Base-by-base conservation (phyloP, 2,888 invertebrate species). In the Cephalotes varians region DNA sequence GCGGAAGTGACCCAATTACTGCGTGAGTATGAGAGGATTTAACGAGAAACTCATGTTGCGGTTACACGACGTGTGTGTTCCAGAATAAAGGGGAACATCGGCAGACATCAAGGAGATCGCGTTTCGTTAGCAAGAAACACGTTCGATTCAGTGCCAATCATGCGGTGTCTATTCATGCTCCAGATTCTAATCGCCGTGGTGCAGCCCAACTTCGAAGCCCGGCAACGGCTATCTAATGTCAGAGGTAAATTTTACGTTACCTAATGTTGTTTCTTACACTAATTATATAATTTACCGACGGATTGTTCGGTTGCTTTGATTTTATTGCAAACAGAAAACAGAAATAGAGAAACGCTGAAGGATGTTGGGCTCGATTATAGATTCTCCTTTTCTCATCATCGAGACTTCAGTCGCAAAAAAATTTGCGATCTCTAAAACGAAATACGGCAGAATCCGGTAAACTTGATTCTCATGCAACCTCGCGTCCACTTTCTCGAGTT, bases 141-240 rank as follows among this genome's bases (percentile, higher is more conserved):
- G 64, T 79, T 44, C 81, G 65, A 74, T 82, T 69, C 51, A 44
- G 31, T 76, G 37, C 51, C 44, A 86, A 91, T 85, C 86, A 92
- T 93, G 92, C 87, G 86, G 85, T 91, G 88, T 83, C 86, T 91
- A 62, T 83, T 92, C 86, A 87, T 92, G 82, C 87, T 93, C 58
- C 90, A 91, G 86, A 87, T 87, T 58, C 86, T 91, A 81, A 86
- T 91, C 87, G 86, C 85, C 82, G 84, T 89, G 83, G 88, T 86
- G 69, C 87, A 89, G 72, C 76, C 89, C 65, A 84, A 85, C 58
- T 86, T 88, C 28, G 87, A 88, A 34, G 83, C 87, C 31, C 87
- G 80, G n/a, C 76, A 77, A 12, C 85, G 86, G 80, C 85, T 85
- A 51, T 40, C 86, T 21, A 85, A 82, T 72, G 73, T 90, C 67